Evolutionary conservation across 2,797 vertebrate genomes (phyloP), one percentile per base, ranked within the genome.

Genomic region (Spheniscus humboldti): DNA sequence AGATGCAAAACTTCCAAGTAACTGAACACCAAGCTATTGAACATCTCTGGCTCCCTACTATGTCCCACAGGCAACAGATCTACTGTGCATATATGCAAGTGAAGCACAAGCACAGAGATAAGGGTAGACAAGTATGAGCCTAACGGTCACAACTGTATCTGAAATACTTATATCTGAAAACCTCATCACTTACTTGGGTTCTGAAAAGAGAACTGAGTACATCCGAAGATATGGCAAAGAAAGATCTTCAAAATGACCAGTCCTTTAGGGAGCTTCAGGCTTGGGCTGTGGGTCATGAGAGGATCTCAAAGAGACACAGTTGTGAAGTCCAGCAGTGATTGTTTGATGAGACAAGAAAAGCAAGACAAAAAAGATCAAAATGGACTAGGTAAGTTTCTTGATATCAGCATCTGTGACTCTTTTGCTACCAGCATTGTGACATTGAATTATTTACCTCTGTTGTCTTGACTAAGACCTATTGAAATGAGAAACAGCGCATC

Each of bases 311-410:
- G 50, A 43, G 7, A 85, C 15, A 10, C 6, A 41, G 1, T 33
- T 87, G 30, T 53, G 28, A 47, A 93, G 20, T 67, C 57, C 56
- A 76, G 45, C 31, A 77, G 35, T 0, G 5, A 66, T 41, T 74
- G 35, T 66, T 80, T 85, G 50, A 86, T 66, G 27, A 93, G n/a
- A 85, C 33, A 30, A 91, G 53, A 94, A 94, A 96, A 90, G 35
- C 35, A 94, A 82, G 57, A 81, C 56, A 94, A 92, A 89, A 66
- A 74, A 78, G 25, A 92, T 74, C 53, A 89, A 91, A 93, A 86
- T 88, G 92, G 62, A 90, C 82, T 83, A 86, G 76, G 86, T 92
- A 95, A 93, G 74, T 94, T 91, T 90, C 66, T 92, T 94, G 62
- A 56, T 88, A 92, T 91, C 89, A 95, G 62, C 78, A 84, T 88